Base-by-base conservation (phyloP, 1,140 invertebrate species). In the Pseudachorutes palmiensis region DNA sequence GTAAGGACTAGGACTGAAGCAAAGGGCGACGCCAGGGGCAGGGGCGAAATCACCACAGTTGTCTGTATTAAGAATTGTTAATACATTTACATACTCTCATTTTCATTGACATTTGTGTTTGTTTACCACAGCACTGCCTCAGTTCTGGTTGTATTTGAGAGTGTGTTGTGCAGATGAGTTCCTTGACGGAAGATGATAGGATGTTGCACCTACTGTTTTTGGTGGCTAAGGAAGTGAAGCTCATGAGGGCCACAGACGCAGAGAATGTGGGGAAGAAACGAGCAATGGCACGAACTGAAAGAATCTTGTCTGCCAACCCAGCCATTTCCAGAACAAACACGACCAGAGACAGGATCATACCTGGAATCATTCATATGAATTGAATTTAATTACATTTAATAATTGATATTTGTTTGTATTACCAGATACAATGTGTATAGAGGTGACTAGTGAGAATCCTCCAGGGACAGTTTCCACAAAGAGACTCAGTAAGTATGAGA, bases 181-280 rank as follows among this genome's bases (percentile, higher is more conserved):
- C 45, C 57, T 67, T 69, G n/a, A 64, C 62, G 22, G 28, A 48
- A 2, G 5, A 32, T 1, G 67, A 66, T 9, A 73, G 45, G 24
- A 73, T 69, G 48, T 66, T 67, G 49, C 72, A 73, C 16, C 70
- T 24, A 31, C 69, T 69, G 49, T 73, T 73, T 49, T 49, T 70
- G 0, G 68, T 63, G 0, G 72, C 69, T n/a, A 68, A 67, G 22
- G 68, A 64, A 2, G 66, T 63, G 36, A 67, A 73, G 57, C 67
- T 62, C 72, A 74, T 74, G 19, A 65, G 66, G 30, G 65, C 62
- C 1, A 74, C 55, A 16, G 67, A 60, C 41, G 68, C 70, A 32
- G 67, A 67, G 66, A 71, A 74, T 16, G 72, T 70, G 9, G 72
- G 72, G 48, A 74, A 71, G 2, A 71, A 55, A 22, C 72, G 24